Conservation (phyloP, 2,113 vertebrate species). For the Erythrocebus patas region DNA sequence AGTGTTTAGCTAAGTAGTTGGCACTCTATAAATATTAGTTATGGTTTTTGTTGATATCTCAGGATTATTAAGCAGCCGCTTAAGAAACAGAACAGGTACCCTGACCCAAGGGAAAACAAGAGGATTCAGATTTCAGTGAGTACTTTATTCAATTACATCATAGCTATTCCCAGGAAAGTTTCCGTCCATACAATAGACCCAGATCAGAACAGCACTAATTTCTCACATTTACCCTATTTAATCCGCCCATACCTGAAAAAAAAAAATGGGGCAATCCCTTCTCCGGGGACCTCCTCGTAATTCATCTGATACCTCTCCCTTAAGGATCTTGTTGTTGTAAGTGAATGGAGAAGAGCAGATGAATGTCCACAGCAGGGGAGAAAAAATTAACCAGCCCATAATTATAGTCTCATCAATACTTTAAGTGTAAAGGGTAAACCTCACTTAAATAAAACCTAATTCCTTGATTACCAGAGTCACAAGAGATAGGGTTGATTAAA, state of each 20-base stretch:
- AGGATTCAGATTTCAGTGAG: slow-evolving; percentile 45
- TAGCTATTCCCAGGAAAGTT: slow-evolving; percentile 27
- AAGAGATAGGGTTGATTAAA: slow-evolving; percentile 36
- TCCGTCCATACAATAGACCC: neutral
- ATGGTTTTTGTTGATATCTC: slow-evolving; percentile 4
- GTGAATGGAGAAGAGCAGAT: neutral
- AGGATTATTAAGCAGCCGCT: slow-evolving; percentile 56
- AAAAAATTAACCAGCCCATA: slow-evolving; percentile 46
- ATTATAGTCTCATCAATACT: slow-evolving; percentile 46
- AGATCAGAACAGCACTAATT: neutral
- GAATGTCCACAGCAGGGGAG: slow-evolving; percentile 35
- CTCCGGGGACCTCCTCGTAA: slow-evolving; percentile 30
- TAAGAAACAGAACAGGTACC: slow-evolving; percentile 48
- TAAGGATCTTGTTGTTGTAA: slow-evolving; percentile 46
- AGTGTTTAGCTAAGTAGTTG: slow-evolving; percentile 15
- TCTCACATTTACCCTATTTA: neutral
- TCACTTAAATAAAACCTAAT: slow-evolving; percentile 61
- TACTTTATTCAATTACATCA: slow-evolving; percentile 24
- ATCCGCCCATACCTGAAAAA: slow-evolving; percentile 29
- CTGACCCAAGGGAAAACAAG: slow-evolving; percentile 45
- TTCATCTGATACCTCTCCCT: slow-evolving; percentile 11
- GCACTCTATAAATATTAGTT: slow-evolving; percentile 24
- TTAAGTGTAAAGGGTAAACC: slow-evolving; percentile 37
- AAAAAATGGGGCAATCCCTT: slow-evolving; percentile 9
- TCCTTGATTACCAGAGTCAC: slow-evolving; percentile 62